These are phyloP conservation scores for Serripes groenlandicus DNA, from an alignment of 2,888 invertebrate genomes.

Conservation along the genomic window DNA sequence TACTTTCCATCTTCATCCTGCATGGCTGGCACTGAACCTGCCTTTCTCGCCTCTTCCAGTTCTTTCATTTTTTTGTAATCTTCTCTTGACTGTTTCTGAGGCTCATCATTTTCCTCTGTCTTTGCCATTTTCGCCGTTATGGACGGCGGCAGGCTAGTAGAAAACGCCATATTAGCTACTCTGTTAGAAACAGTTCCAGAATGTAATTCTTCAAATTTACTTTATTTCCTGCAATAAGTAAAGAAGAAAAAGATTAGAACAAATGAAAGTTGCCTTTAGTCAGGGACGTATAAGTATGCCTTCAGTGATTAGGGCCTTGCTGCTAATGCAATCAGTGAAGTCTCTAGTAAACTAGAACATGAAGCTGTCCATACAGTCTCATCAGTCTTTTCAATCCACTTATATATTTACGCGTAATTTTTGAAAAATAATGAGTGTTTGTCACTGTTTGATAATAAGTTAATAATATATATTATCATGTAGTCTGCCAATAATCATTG, in stretches of 20 bases:
- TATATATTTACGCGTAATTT: no score
- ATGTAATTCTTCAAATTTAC: not conserved
- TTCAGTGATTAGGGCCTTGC: no score
- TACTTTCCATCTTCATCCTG: slow-evolving; percentile 92
- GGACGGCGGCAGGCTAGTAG: slow-evolving; percentile 85
- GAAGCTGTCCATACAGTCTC: no score
- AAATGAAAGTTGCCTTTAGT: no score
- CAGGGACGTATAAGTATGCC: no score
- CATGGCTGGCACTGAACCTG: slow-evolving; percentile 97
- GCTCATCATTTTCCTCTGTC: slow-evolving; percentile 78
- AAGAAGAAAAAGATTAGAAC: not conserved
- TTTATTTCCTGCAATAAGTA: not conserved
- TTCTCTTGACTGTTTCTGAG: slow-evolving; percentile 89
- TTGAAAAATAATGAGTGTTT: no score
- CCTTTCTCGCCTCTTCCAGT: slow-evolving; percentile 97
- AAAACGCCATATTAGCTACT: slow-evolving; percentile 80
- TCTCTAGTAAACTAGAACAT: no score
- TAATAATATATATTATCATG: no score
- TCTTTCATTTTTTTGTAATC: slow-evolving; percentile 99
- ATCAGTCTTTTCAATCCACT: no score
- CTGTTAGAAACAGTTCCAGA: not conserved
- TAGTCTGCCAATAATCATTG: no score
- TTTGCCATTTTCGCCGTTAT: slow-evolving; percentile 83
- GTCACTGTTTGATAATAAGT: no score
- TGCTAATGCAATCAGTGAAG: no score